phyloP scores from a whole-genome alignment of 2,797 vertebrate species.

The Hyperoplus lanceolatus region DNA sequence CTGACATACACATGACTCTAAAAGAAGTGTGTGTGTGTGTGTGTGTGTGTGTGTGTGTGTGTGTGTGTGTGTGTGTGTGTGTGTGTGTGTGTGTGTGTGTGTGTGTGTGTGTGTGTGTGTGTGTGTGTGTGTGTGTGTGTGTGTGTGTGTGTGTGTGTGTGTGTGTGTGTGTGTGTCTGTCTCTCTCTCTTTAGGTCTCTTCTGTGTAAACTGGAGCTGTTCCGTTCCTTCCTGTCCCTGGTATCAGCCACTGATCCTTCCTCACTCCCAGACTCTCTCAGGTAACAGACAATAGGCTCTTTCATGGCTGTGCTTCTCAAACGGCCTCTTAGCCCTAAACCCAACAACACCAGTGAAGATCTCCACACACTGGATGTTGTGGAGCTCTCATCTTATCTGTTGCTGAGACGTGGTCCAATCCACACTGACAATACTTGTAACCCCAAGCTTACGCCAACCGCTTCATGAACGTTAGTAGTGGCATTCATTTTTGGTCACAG shows the following conservation, averaged over 20 bases:
- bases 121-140: no score
- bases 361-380: not conserved
- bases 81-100: no score
- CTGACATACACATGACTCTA: no score
- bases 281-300: conserved; percentile 79
- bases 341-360: not conserved
- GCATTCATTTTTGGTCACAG: no score
- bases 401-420: not conserved
- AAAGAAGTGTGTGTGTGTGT: no score
- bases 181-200: conserved; percentile 84
- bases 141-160: no score
- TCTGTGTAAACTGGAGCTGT: conserved; percentile 94
- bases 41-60: no score
- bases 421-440: not conserved
- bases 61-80: no score
- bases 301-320: conserved; percentile 7
- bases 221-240: conserved; percentile 89
- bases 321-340: not conserved
- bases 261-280: conserved; percentile 88
- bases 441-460: no score
- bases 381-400: not conserved
- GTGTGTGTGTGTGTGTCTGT: no score
- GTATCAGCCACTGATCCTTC: conserved; percentile 82
- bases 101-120: no score
- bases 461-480: no score